Evolutionary conservation across 2,888 invertebrate species (phyloP).

Genomic region (Anodontia alba): DNA sequence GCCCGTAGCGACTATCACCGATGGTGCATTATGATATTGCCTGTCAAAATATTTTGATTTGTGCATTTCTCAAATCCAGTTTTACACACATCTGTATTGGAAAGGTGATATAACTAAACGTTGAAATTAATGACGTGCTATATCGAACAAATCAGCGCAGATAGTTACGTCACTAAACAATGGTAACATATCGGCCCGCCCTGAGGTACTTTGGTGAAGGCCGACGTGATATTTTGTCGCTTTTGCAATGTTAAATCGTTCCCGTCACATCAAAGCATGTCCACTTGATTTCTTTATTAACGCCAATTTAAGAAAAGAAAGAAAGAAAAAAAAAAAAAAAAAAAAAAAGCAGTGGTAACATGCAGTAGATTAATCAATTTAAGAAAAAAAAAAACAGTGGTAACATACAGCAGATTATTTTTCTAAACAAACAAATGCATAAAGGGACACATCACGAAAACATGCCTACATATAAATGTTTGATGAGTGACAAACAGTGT

Average conservation of each 20-base stretch:
- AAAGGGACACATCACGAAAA: no score
- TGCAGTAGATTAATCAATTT: no score
- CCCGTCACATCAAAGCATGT: neutral
- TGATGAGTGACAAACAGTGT: no score
- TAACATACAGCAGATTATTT: no score
- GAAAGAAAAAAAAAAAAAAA: no score
- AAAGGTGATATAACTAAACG: neutral
- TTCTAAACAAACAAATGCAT: no score
- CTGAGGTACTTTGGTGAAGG: neutral
- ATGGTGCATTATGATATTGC: neutral
- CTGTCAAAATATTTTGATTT: slow-evolving; percentile 17
- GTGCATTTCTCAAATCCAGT: neutral
- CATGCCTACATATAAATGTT: no score
- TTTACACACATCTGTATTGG: slow-evolving; percentile 1
- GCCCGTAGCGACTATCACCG: neutral
- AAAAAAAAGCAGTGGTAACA: no score
- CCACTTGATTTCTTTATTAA: neutral
- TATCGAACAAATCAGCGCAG: neutral
- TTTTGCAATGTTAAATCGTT: neutral
- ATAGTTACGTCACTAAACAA: slow-evolving; percentile 6
- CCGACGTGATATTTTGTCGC: neutral
- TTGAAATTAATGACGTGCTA: slow-evolving; percentile 1
- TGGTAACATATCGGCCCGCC: slow-evolving; percentile 2
- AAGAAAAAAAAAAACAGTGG: no score
- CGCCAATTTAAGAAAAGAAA: no score